A percentile compares a stretch with the other conserved stretches of the same genome.
Conservation (phyloP, 2,797 vertebrate genomes). For the Choloepus didactylus region DNA sequence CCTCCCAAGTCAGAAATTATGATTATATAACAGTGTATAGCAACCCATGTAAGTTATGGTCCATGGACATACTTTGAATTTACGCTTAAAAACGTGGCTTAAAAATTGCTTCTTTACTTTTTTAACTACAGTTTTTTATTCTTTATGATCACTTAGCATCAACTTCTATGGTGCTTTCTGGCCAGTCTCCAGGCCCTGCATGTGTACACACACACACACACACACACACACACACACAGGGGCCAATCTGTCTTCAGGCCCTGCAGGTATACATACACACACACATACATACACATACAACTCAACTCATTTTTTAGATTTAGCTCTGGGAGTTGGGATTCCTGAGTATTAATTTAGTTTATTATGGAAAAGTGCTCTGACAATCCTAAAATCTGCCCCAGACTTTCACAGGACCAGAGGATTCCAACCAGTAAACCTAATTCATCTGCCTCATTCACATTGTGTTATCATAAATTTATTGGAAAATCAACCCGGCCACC, state of each 20-base stretch:
- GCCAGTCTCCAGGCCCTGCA: background rate
- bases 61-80: slow-evolving; percentile 27
- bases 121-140: slow-evolving; percentile 9
- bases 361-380: slow-evolving; percentile 10
- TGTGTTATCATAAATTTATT: background rate
- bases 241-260: background rate
- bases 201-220: background rate
- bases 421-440: background rate
- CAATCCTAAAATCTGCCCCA: background rate
- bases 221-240: background rate
- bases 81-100: slow-evolving; percentile 9
- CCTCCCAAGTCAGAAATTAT: background rate
- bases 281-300: background rate
- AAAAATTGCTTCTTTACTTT: slow-evolving; percentile 21
- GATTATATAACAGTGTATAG: background rate
- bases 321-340: background rate
- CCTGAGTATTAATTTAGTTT: background rate
- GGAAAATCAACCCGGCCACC: slow-evolving; percentile 31
- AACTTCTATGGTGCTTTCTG: slow-evolving; percentile 8
- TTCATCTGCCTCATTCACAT: background rate
- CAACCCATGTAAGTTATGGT: background rate
- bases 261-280: background rate
- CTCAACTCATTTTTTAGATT: background rate
- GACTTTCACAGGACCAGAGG: background rate
- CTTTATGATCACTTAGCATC: background rate